A percentile compares a stretch with the other conserved stretches of the same genome.
phyloP scores from a whole-genome alignment of 1,140 invertebrate species.

The Mylabris phalerata region DNA sequence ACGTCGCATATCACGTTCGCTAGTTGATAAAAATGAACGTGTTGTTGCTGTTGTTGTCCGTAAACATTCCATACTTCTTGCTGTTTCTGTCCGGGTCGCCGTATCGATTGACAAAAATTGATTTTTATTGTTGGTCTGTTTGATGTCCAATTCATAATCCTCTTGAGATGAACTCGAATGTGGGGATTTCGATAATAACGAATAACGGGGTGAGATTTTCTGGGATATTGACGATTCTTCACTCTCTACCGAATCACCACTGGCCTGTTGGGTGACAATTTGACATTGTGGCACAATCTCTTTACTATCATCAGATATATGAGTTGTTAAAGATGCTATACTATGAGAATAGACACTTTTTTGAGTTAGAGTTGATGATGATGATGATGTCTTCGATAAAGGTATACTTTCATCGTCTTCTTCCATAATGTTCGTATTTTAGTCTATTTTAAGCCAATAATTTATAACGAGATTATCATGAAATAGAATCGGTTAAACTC shows the following conservation, averaged over 20 bases:
- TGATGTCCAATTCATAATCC: constrained; percentile 53
- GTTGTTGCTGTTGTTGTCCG: constrained; percentile 42
- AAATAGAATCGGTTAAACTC: too few species aligned
- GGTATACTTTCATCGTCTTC: constrained; percentile 51
- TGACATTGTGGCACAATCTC: constrained; percentile 38
- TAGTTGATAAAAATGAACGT: constrained; percentile 52
- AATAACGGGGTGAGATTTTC: constrained; percentile 31
- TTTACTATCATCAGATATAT: neutral
- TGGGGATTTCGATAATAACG: constrained; percentile 50
- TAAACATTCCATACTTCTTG: constrained; percentile 64
- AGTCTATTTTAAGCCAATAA: too few species aligned
- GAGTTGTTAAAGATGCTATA: constrained; percentile 22
- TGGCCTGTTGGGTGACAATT: constrained; percentile 44
- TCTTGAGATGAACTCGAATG: constrained; percentile 65
- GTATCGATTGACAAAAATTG: constrained; percentile 51
- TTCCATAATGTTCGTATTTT: constrained; percentile 34
- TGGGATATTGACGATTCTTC: constrained; percentile 33
- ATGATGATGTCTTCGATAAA: constrained; percentile 33
- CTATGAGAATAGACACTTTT: constrained; percentile 6
- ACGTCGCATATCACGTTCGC: constrained; percentile 56
- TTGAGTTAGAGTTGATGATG: constrained; percentile 34
- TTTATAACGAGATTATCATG: too few species aligned
- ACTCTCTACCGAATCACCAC: constrained; percentile 42
- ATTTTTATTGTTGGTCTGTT: constrained; percentile 45
- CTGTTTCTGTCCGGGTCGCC: constrained; percentile 47